Conservation (phyloP, 2,797 vertebrate species). For the Pangasius sanitwongsei region DNA sequence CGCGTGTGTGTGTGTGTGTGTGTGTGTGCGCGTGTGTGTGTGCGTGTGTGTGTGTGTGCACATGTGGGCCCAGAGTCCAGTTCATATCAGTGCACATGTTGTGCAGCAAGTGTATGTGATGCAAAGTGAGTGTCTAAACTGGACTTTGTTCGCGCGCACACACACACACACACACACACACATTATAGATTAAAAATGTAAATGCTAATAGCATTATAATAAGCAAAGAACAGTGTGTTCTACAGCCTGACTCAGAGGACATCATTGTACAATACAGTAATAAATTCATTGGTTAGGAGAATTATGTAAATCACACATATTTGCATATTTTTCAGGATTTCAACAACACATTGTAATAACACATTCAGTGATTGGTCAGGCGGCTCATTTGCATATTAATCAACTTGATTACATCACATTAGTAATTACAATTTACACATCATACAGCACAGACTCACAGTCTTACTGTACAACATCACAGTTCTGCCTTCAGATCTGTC, state of each 20-base stretch:
- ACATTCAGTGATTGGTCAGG: neutral
- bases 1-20: no score
- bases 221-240: neutral
- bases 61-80: neutral
- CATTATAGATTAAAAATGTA: neutral
- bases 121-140: neutral
- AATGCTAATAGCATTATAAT: neutral
- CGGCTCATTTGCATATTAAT: neutral
- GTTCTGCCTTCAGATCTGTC: neutral
- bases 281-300: neutral
- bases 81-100: neutral
- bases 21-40: neutral
- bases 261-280: neutral
- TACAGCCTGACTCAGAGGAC: neutral
- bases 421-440: neutral
- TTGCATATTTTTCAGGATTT: neutral
- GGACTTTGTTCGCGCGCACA: neutral
- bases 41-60: neutral
- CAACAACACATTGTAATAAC: neutral
- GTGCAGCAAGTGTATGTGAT: neutral
- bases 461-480: no score
- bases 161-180: neutral
- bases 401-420: neutral
- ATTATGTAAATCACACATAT: neutral
- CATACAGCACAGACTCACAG: neutral